phyloP scores from a whole-genome alignment of 2,797 vertebrate species.

The Diglossa cyanea region DNA sequence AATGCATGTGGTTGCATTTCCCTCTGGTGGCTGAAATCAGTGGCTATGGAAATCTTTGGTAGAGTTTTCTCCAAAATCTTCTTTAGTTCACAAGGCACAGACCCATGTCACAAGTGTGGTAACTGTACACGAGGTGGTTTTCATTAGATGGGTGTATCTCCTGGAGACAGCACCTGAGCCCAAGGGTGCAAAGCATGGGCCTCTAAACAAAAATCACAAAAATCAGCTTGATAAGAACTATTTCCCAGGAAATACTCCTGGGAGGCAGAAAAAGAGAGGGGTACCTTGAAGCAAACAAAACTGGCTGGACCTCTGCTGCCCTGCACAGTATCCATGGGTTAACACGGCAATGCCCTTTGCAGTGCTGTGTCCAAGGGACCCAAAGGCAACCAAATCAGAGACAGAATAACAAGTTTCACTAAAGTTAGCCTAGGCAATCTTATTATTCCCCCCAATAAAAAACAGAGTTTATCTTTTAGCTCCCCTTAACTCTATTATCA shows the following conservation, averaged over 20 bases:
- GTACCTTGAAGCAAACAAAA: background rate
- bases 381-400: background rate
- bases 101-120: background rate
- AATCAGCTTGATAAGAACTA: background rate
- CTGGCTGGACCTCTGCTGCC: background rate
- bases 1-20: background rate
- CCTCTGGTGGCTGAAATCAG: constrained; percentile 23
- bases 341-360: background rate
- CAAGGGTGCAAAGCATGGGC: background rate
- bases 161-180: background rate
- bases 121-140: background rate
- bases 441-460: constrained; percentile 9
- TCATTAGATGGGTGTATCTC: fast-evolving
- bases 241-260: background rate
- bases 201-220: background rate
- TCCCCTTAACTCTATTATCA: constrained; percentile 47
- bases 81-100: background rate
- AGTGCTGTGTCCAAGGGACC: background rate
- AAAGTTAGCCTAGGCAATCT: background rate
- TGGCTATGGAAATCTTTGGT: background rate
- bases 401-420: background rate
- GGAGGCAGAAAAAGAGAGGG: background rate
- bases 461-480: background rate
- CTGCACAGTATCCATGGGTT: background rate
- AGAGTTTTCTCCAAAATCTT: background rate